Evolutionary conservation across 1,140 invertebrate species (phyloP).

Genomic region (Triops cancriformis): DNA sequence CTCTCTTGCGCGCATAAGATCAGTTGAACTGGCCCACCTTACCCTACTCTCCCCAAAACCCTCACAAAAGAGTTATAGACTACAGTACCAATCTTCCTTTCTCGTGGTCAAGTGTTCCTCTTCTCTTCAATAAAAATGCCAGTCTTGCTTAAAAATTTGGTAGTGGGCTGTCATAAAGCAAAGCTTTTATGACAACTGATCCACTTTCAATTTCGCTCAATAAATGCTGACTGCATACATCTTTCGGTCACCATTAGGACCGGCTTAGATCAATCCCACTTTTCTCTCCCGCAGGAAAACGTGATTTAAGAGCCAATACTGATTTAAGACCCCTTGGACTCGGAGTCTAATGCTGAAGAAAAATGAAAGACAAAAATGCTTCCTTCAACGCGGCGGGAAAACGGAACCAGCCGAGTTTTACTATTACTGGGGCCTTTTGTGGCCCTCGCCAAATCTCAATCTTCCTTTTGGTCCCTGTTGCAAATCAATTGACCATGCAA

Average conservation of each 20-base stretch:
- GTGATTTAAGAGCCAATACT: conserved; percentile 1
- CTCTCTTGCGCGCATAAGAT: background rate
- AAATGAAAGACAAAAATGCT: background rate
- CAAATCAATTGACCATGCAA: conserved; percentile 5
- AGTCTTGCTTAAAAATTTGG: background rate
- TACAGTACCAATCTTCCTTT: background rate
- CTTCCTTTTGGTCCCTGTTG: background rate
- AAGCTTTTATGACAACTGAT: background rate
- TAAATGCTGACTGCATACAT: conserved; percentile 14
- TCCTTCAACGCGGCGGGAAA: no score
- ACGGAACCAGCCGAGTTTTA: no score
- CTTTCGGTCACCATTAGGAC: background rate
- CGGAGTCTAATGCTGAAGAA: no score
- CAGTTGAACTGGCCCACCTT: background rate
- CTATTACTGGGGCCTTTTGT: background rate
- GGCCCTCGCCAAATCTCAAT: background rate
- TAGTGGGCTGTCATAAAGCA: background rate
- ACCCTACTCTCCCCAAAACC: background rate
- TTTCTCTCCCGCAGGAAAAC: background rate
- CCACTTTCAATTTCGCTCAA: conserved; percentile 1
- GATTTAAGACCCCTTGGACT: background rate
- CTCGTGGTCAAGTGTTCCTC: background rate
- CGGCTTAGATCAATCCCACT: background rate
- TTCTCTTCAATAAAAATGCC: background rate
- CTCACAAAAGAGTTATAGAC: background rate